phyloP scores from a whole-genome alignment of 2,113 vertebrate species.

The Ptyas mucosa region DNA sequence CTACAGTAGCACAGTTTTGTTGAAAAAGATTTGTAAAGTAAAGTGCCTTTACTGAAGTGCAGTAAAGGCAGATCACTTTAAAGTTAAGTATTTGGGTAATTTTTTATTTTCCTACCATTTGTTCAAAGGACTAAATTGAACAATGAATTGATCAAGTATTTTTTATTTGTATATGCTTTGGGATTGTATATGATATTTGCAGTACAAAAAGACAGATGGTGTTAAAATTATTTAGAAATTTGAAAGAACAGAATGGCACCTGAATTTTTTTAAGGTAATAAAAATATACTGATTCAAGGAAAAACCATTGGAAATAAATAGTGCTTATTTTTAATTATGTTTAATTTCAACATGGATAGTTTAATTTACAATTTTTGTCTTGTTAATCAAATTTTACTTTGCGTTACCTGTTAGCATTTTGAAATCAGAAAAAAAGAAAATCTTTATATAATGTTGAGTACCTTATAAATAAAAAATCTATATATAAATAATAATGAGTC shows the following conservation, averaged over 20 bases:
- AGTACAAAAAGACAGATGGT: neutral
- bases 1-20: neutral
- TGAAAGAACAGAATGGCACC: neutral
- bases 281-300: conserved; percentile 13
- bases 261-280: neutral
- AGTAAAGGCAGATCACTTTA: neutral
- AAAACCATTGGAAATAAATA: conserved; percentile 36
- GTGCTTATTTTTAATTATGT: conserved; percentile 15
- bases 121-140: neutral
- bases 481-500: conserved; percentile 36
- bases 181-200: neutral
- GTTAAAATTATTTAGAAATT: conserved; percentile 20
- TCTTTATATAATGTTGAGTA: conserved; percentile 38
- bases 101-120: neutral
- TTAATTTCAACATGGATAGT: conserved; percentile 31
- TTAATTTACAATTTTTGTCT: conserved; percentile 32
- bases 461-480: conserved; percentile 40
- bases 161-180: neutral
- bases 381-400: conserved; percentile 33
- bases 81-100: neutral
- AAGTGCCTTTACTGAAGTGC: too few species aligned
- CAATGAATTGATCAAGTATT: neutral
- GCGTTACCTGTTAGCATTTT: conserved; percentile 36
- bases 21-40: neutral
- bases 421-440: conserved; percentile 25